A percentile compares a stretch with the other conserved stretches of the same genome.
Evolutionary conservation across 2,113 vertebrate genomes (phyloP).

Genomic region (Oceanites oceanicus): DNA sequence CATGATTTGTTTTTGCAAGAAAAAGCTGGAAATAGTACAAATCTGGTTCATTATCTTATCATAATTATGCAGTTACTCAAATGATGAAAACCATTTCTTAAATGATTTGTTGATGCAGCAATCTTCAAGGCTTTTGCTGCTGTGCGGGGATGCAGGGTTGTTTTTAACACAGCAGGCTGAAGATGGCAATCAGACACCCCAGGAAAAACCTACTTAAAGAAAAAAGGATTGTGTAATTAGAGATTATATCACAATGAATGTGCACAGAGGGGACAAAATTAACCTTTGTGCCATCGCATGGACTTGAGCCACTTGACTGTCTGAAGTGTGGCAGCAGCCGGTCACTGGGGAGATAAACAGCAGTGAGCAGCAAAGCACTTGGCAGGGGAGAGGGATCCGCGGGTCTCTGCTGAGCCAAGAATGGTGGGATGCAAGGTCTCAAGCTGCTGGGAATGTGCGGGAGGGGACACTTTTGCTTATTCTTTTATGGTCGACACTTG

Average conservation of each 20-base stretch:
- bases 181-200: background rate
- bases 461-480: background rate
- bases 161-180: background rate
- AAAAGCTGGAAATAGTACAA: background rate
- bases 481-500: background rate
- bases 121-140: background rate
- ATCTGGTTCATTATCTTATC: background rate
- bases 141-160: background rate
- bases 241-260: background rate
- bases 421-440: background rate
- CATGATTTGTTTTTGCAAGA: background rate
- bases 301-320: background rate
- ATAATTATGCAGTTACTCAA: background rate
- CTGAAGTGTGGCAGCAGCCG: background rate
- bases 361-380: background rate
- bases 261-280: background rate
- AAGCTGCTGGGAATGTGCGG: fast-evolving
- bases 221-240: background rate
- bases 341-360: background rate
- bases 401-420: background rate
- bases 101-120: background rate
- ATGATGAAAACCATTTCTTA: slow-evolving; percentile 4
- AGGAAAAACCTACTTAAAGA: background rate
- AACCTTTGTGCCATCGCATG: background rate
- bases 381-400: background rate